These are phyloP conservation scores for Aphidius ervi DNA, from an alignment of 1,140 invertebrate genomes.

Conservation along the genomic window DNA sequence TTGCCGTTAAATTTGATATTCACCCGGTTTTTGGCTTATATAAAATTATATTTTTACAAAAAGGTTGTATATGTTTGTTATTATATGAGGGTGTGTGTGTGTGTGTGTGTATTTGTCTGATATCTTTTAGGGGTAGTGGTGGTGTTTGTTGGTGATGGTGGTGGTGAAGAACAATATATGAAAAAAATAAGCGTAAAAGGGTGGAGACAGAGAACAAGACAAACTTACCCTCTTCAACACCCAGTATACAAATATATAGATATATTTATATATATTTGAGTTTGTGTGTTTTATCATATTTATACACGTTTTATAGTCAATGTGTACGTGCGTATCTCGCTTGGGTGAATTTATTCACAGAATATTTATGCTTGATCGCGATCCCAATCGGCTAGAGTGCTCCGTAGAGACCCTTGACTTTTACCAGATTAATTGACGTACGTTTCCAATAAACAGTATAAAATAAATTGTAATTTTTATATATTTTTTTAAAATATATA, in stretches of 20 bases:
- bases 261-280: too few relatives aligned
- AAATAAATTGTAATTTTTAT: background rate
- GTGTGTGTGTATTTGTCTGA: too few relatives aligned
- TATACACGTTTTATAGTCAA: background rate
- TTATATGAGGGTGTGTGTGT: too few relatives aligned
- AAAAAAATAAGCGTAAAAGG: too few relatives aligned
- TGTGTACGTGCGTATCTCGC: background rate
- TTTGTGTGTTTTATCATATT: background rate
- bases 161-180: too few relatives aligned
- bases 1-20: constrained; percentile 51
- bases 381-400: constrained; percentile 25
- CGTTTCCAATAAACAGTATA: background rate
- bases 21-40: constrained; percentile 22
- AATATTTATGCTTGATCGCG: constrained; percentile 19
- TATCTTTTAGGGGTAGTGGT: too few relatives aligned
- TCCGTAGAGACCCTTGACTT: constrained; percentile 21
- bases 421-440: too few relatives aligned
- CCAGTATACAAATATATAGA: too few relatives aligned
- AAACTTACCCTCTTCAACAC: too few relatives aligned
- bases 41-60: too few relatives aligned
- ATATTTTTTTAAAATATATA: background rate
- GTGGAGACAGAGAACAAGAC: background rate
- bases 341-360: constrained; percentile 7
- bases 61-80: too few relatives aligned
- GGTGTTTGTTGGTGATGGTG: too few relatives aligned